Percentiles rank a stretch among this genome's conserved stretches.
Conservation (phyloP, 37 sponge, comb jelly and placozoan species). For the Bolinopsis microptera region DNA sequence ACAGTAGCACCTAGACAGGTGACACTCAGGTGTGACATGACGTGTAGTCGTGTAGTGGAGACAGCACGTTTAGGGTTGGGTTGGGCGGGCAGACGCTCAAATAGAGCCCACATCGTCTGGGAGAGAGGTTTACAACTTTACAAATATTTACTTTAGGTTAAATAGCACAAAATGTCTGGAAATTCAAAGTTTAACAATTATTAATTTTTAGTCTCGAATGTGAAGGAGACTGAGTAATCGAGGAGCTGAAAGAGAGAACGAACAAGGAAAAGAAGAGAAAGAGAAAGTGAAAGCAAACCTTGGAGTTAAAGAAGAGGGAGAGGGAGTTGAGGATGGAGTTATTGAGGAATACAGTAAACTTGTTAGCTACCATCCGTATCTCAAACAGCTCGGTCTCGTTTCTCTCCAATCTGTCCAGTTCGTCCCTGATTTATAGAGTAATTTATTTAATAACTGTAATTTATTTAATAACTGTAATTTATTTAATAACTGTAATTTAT, state of each 20-base stretch:
- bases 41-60: not conserved
- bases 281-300: no score
- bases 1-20: not conserved
- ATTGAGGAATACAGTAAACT: conserved; percentile 47
- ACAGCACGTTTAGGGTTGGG: conserved; percentile 39
- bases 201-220: no score
- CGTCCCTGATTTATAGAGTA: not conserved
- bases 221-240: no score
- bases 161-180: no score
- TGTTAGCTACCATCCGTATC: conserved; percentile 20
- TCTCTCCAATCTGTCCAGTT: not conserved
- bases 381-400: conserved; percentile 52
- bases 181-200: no score
- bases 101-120: conserved; percentile 46
- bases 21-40: conserved; percentile 35
- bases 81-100: not conserved
- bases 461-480: no score
- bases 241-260: no score
- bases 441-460: no score
- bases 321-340: conserved; percentile 58
- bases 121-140: not conserved
- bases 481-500: no score
- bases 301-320: conserved; percentile 13
- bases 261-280: no score
- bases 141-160: no score